Evolutionary conservation across 2,113 vertebrate genomes (phyloP), one percentile per base, ranked within the genome.

Genomic region (Anolis carolinensis): DNA sequence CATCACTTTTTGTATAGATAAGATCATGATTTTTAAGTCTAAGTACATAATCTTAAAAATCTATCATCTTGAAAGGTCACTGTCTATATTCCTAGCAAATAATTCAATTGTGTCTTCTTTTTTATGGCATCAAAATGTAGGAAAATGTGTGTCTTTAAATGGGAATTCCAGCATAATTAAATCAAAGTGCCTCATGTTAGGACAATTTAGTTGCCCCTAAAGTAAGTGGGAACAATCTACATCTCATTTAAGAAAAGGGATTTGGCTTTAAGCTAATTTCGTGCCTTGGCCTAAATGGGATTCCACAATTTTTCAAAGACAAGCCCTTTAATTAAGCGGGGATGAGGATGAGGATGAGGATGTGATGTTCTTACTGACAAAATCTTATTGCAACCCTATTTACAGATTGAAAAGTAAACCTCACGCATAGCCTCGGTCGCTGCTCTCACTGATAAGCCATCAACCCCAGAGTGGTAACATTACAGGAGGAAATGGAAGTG

Each of bases 191-290:
- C 32, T 74, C 8, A 14, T 59, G 32, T 75, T 75, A 75, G 75
- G n/a, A 48, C 36, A 48, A 65, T 75, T 65, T 27, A 67, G n/a
- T 68, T 67, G 30, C 32, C 30, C 30, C n/a, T 52, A 44, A 32
- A 27, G 50, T 73, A 73, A 20, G 14, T 77, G 30, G 48, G n/a
- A 34, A n/a, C 52, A 32, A 67, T 80, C 13, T 39, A 80, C 62
- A 80, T 34, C 25, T 65, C 62, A 9, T 11, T 65, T 65, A 80
- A 76, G 27, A 34, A 72, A 84, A 39, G 21, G 34, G 30, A 76
- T 84, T 75, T 84, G 74, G 11, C 63, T 77, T 67, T 84, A 84
- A 72, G 62, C 67, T 80, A 52, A 63, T 86, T 80, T 72, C 32
- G 27, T 20, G 30, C 65, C n/a, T 71, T 85, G 55, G 34, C 21